phyloP scores from a whole-genome alignment of 2,888 invertebrate genomes.

The Rhagonycha lutea region DNA sequence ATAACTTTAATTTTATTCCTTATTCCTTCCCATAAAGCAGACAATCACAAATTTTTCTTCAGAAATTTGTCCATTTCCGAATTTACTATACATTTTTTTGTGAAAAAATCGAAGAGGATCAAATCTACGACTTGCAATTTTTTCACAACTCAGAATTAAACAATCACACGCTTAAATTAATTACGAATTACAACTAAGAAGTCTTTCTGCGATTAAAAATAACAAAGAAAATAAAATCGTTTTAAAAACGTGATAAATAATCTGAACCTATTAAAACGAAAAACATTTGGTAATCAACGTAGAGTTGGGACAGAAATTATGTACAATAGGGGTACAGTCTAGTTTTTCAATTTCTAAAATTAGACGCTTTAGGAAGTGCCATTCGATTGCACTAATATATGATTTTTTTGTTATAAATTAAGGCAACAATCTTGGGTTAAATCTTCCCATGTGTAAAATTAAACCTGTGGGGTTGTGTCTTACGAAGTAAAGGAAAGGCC shows the following conservation, averaged over 20 bases:
- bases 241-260: neutral
- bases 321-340: conserved; percentile 6
- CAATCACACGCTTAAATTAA: neutral
- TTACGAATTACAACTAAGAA: conserved; percentile 1
- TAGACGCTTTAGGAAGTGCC: neutral
- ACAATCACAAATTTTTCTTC: neutral
- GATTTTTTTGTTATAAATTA: neutral
- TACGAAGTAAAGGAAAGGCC: conserved; percentile 87
- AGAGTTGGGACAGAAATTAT: conserved; percentile 1
- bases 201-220: neutral
- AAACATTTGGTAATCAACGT: neutral
- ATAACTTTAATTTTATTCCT: neutral
- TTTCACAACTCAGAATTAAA: neutral
- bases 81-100: neutral
- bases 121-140: neutral
- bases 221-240: neutral
- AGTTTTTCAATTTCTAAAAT: neutral
- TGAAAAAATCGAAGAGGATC: neutral
- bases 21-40: neutral
- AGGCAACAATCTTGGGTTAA: conserved; percentile 82
- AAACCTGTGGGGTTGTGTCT: conserved; percentile 91
- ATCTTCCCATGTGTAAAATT: conserved; percentile 85
- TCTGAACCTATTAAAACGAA: neutral
- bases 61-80: neutral
- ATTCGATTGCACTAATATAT: neutral